Base-by-base conservation (phyloP, 64 coral and sea anemone genomes). In the Catalaphyllia jardinei region DNA sequence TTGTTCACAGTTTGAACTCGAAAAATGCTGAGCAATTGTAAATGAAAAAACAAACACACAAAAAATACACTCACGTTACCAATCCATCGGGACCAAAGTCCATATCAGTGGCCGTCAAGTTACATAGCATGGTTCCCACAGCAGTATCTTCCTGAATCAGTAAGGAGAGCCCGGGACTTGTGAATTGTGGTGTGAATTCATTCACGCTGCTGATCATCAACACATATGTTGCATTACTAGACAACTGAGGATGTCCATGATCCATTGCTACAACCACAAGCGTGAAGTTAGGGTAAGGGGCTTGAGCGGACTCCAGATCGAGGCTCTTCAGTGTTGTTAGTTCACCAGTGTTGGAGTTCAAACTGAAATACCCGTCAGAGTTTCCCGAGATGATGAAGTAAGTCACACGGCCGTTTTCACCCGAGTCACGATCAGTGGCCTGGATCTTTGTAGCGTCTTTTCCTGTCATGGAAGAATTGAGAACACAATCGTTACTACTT, bases 11-110 rank as follows among this genome's bases (percentile, higher is more conserved):
- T 46, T 46, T 46, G 24, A 14, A 50, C 15, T 50, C 28, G 31
- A 51, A 46, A 51, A 78, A 31, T n/a, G 2, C 31, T n/a, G 42
- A 46, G 42, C 6, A 6, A 46, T 46, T 46, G 42, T 46, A 46
- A 46, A 5, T 46, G 42, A 46, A 46, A 46, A 4, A 46, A 46
- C 42, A 46, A 46, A 4, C 42, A 46, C 4, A 5, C 4, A 69
- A 38, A 10, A 25, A 9, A 30, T 17, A 87, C 42, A 87, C 86
- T 73, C 69, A 87, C 73, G 27, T 74, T 20, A 87, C 28, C 22
- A 87, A 29, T 81, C 92, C 92, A 67, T 93, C 92, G 42, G 60
- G 54, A 19, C 92, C 92, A 88, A 82, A 93, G 73, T 93, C 92
- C 59, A 57, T 89, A 33, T 93, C 92, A 28, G 25, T 80, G 35